A percentile compares a stretch with the other conserved stretches of the same genome.
phyloP scores from a whole-genome alignment of 2,888 invertebrate species.

The Phorcus lineatus region DNA sequence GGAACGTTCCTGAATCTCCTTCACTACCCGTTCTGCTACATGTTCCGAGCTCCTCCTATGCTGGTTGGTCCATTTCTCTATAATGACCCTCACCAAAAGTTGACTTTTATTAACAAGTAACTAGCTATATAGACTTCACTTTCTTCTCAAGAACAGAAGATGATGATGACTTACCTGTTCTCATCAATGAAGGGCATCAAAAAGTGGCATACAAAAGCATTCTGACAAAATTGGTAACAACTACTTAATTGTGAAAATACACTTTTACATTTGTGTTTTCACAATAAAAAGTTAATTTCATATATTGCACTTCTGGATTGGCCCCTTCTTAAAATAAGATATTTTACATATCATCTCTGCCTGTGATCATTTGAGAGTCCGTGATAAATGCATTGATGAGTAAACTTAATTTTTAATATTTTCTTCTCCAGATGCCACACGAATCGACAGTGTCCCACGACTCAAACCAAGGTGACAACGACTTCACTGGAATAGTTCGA shows the following conservation, averaged over 20 bases:
- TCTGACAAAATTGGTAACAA: no score
- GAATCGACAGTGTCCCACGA: constrained; percentile 98
- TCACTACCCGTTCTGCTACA: constrained; percentile 98
- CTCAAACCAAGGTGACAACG: constrained; percentile 46
- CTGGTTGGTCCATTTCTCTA: constrained; percentile 77
- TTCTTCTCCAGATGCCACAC: constrained; percentile 89
- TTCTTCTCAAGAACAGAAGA: no score
- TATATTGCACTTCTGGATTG: not conserved
- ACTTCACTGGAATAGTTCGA: constrained; percentile 23
- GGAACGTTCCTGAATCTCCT: constrained; percentile 95
- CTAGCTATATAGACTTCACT: no score
- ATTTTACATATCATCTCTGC: no score
- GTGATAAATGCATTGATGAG: no score
- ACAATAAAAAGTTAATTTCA: not conserved
- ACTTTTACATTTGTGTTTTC: not conserved
- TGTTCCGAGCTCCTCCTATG: constrained; percentile 99
- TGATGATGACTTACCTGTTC: no score
- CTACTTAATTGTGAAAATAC: no score
- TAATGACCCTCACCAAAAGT: not conserved
- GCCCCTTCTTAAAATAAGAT: no score
- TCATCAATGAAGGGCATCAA: no score
- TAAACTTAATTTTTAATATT: no score
- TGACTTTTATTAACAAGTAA: not conserved
- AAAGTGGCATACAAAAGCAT: no score
- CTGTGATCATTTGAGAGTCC: no score